Conservation (phyloP, 2,888 invertebrate genomes). For the Cyaniris semiargus region DNA sequence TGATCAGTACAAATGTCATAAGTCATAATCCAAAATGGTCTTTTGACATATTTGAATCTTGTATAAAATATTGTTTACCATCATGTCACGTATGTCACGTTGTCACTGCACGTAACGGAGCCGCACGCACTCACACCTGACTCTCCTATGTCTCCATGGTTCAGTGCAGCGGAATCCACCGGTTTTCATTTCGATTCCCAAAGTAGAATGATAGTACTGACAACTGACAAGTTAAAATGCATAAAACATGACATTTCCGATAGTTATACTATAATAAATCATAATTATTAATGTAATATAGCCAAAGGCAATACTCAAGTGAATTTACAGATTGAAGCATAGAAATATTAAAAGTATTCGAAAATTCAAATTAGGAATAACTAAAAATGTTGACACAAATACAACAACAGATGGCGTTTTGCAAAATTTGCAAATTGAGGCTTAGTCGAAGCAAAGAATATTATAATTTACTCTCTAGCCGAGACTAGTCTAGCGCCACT, state of each 20-base stretch:
- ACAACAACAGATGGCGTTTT: background rate
- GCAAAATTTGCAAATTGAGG: background rate
- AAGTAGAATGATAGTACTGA: background rate
- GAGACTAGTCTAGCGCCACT: background rate
- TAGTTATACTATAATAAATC: no score
- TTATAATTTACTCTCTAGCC: background rate
- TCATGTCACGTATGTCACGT: constrained; percentile 7
- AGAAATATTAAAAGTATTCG: background rate
- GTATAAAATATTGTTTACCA: background rate
- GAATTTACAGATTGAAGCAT: no score
- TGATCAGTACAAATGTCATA: no score
- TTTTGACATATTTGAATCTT: background rate
- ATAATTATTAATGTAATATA: no score
- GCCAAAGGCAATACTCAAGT: no score
- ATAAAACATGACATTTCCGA: background rate
- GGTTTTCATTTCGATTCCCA: background rate
- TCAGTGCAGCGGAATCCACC: background rate
- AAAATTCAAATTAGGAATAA: background rate
- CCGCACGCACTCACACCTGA: constrained; percentile 11
- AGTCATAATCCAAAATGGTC: background rate
- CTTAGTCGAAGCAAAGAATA: background rate
- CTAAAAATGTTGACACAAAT: background rate
- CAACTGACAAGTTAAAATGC: background rate
- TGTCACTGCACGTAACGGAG: constrained; percentile 8
- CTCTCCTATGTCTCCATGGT: constrained; percentile 4